phyloP scores from a whole-genome alignment of 92 coral and sea anemone species.

The Chrysogorgia sp. region DNA sequence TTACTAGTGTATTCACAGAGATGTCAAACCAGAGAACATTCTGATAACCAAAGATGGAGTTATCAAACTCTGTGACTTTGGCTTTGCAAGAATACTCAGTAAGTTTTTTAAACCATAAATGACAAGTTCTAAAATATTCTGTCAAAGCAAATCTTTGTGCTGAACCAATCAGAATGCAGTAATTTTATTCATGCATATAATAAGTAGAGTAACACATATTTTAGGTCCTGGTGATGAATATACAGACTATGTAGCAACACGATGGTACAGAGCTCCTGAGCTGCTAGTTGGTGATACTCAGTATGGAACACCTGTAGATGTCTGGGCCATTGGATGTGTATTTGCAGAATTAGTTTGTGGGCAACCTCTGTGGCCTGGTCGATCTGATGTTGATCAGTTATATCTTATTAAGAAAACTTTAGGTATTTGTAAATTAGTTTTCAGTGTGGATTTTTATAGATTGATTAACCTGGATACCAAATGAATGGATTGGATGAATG shows the following conservation, averaged over 20 bases:
- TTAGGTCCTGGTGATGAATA: slow-evolving; percentile 88
- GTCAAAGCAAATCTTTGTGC: no score
- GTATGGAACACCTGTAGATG: slow-evolving; percentile 94
- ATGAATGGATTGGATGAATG: no score
- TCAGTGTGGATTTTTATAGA: no score
- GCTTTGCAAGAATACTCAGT: slow-evolving; percentile 90
- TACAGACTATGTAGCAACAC: slow-evolving; percentile 96
- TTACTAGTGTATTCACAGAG: slow-evolving; percentile 94
- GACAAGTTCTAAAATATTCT: no score
- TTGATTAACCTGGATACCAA: no score
- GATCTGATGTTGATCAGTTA: slow-evolving; percentile 93
- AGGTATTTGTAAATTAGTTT: no score
- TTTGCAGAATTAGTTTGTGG: slow-evolving; percentile 91
- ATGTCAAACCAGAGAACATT: slow-evolving; percentile 98
- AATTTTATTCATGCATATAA: neutral
- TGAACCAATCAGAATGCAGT: neutral
- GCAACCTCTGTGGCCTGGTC: slow-evolving; percentile 96
- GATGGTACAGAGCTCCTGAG: slow-evolving; percentile 99
- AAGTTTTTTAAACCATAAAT: no score
- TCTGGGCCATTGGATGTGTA: slow-evolving; percentile 98
- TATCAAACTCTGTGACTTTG: slow-evolving; percentile 94
- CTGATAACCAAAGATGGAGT: slow-evolving; percentile 86
- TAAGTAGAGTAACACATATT: neutral
- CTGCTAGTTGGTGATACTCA: slow-evolving; percentile 87
- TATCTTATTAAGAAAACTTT: slow-evolving; percentile 86